Evolutionary conservation across 2,797 vertebrate genomes (phyloP).

Genomic region (Hydrophis major): DNA sequence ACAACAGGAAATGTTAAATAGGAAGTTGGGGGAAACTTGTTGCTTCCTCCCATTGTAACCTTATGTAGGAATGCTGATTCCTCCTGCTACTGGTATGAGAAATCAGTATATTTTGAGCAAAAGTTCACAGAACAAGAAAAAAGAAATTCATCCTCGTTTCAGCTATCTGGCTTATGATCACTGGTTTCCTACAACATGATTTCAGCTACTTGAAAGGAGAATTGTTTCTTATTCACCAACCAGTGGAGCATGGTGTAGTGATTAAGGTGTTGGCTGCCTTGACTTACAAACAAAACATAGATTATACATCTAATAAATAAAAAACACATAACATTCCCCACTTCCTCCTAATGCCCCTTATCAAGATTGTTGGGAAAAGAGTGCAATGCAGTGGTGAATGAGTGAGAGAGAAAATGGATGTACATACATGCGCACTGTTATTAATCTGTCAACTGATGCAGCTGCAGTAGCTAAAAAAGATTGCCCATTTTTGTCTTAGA

Average conservation of each 20-base stretch:
- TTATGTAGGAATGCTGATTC: not conserved
- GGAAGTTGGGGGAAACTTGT: not conserved
- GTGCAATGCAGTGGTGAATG: not conserved
- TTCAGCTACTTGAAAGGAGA: not conserved
- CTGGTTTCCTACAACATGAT: not conserved
- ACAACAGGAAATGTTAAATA: not conserved
- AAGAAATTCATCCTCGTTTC: not conserved
- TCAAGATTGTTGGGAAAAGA: not conserved
- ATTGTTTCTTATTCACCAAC: not conserved
- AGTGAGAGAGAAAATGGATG: not conserved
- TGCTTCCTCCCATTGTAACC: not conserved
- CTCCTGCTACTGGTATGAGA: not conserved
- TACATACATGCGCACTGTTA: not conserved
- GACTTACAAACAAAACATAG: not conserved
- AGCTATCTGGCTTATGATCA: not conserved
- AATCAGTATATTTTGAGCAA: not conserved
- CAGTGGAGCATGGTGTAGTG: not conserved
- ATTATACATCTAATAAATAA: not conserved
- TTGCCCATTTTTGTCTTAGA: not conserved
- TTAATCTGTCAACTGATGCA: not conserved
- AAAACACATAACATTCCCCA: not conserved
- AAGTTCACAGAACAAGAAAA: not conserved
- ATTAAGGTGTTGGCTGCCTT: not conserved
- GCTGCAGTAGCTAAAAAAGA: not conserved
- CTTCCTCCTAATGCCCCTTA: not conserved